These are phyloP conservation scores for Indicator indicator DNA, from an alignment of 2,113 vertebrate genomes.

Conservation along the genomic window DNA sequence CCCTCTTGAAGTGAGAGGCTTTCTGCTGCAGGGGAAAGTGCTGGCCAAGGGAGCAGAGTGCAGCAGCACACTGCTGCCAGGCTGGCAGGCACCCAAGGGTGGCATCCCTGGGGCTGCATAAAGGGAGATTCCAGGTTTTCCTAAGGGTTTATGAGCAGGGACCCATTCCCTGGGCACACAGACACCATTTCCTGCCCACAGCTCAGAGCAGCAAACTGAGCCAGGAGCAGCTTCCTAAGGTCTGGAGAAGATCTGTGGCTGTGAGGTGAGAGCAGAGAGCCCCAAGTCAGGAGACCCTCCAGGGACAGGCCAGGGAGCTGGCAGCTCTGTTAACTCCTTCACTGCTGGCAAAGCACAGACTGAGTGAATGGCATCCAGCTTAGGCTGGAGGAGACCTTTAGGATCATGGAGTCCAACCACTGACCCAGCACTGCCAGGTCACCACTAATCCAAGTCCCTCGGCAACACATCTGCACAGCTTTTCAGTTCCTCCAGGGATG, in stretches of 20 bases:
- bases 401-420: neutral
- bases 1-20: neutral
- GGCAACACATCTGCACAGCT: neutral
- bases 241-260: neutral
- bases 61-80: neutral
- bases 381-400: neutral
- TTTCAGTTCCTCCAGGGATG: too few species aligned
- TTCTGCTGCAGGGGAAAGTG: neutral
- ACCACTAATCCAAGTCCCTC: neutral
- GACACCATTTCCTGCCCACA: neutral
- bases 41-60: neutral
- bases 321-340: neutral
- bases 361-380: accelerated
- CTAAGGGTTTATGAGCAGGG: neutral
- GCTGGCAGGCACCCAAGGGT: neutral
- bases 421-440: neutral
- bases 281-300: neutral
- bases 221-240: neutral
- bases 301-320: neutral
- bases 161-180: neutral
- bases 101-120: neutral
- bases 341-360: neutral
- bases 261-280: neutral
- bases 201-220: neutral
- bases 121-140: neutral